phyloP scores from a whole-genome alignment of 2,797 vertebrate species.

The Pantherophis vulpinus region DNA sequence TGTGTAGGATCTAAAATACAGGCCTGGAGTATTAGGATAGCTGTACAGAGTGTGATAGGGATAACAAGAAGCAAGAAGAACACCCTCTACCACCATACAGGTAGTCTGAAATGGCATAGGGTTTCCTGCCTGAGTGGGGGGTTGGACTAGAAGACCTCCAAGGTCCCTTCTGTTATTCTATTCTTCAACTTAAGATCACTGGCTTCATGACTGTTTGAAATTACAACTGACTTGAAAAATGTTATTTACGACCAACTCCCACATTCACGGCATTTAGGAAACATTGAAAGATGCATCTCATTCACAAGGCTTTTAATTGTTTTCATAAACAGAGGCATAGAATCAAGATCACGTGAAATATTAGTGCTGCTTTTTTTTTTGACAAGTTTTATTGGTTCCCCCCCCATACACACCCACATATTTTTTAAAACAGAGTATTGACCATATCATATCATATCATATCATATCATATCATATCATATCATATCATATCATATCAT shows the following conservation, averaged over 20 bases:
- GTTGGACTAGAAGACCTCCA: no score
- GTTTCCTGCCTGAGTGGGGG: no score
- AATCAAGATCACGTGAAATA: no score
- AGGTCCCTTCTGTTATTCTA: no score
- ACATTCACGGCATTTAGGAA: not conserved
- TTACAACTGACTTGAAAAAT: not conserved
- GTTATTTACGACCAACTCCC: not conserved
- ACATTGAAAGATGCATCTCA: not conserved
- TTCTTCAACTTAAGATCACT: not conserved
- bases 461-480: no score
- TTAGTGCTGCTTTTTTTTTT: no score
- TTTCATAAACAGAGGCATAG: no score
- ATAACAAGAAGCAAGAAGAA: not conserved
- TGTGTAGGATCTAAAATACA: not conserved
- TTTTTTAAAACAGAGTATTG: no score
- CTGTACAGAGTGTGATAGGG: not conserved
- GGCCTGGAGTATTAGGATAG: not conserved
- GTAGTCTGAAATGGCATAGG: not conserved
- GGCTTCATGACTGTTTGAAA: not conserved
- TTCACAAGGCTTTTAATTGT: not conserved
- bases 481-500: no score
- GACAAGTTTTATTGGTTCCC: no score
- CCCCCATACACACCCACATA: no score
- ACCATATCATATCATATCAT: no score
- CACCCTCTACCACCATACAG: not conserved